These are phyloP conservation scores for Desoria tigrina DNA, from an alignment of 2,888 invertebrate species.

Conservation along the genomic window DNA sequence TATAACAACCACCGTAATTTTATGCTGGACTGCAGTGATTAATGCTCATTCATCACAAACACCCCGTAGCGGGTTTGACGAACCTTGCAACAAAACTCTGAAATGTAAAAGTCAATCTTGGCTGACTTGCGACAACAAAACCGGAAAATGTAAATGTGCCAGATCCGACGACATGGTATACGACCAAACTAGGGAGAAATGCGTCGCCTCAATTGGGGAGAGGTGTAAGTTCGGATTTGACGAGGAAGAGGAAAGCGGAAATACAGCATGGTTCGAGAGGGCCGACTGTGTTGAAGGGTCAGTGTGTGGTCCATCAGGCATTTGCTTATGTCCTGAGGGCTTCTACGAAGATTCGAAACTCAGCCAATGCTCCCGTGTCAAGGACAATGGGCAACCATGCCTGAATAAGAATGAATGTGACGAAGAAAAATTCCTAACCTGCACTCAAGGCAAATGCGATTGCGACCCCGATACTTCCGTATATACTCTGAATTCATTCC, in stretches of 20 bases:
- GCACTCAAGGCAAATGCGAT: not conserved
- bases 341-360: not conserved
- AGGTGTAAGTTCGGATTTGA: constrained; percentile 3
- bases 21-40: no score
- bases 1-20: no score
- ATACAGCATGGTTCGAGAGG: not conserved
- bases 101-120: constrained; percentile 15
- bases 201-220: constrained; percentile 12
- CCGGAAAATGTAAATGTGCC: not conserved
- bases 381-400: not conserved
- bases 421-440: no score
- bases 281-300: constrained; percentile 12
- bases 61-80: not conserved
- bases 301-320: not conserved
- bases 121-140: constrained; percentile 6
- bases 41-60: no score
- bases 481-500: not conserved
- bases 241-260: constrained; percentile 2
- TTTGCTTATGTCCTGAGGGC: not conserved
- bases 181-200: not conserved
- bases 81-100: constrained; percentile 8
- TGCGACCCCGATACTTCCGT: constrained; percentile 1
- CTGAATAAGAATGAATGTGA: no score
- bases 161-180: constrained; percentile 13
- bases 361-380: not conserved